Percentiles rank a stretch among this genome's conserved stretches.
Conservation (phyloP, 2,113 vertebrate species). For the Aspidoscelis tigris region DNA sequence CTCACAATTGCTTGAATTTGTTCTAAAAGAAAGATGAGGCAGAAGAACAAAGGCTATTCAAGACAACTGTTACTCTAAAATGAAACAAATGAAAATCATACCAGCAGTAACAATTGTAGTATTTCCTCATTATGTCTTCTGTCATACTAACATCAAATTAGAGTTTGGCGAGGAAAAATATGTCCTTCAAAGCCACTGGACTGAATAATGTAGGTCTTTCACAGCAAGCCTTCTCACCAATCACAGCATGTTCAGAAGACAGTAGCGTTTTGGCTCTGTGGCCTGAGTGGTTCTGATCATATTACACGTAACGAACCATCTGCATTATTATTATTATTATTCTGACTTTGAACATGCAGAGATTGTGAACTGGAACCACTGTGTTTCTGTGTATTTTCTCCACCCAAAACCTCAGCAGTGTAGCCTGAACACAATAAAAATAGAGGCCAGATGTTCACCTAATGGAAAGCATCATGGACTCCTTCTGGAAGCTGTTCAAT, state of each 20-base stretch:
- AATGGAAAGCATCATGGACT: background rate
- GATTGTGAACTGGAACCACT: conserved; percentile 10
- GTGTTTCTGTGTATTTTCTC: background rate
- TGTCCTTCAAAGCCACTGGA: conserved; percentile 9
- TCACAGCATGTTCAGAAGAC: conserved; percentile 15
- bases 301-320: background rate
- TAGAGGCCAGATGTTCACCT: conserved; percentile 13
- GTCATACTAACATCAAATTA: background rate
- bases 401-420: background rate
- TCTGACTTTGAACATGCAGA: background rate
- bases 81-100: background rate
- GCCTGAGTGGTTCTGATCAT: conserved; percentile 7
- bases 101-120: background rate
- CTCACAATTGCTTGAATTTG: too few relatives aligned
- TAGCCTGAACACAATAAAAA: conserved; percentile 3
- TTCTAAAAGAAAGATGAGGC: too few relatives aligned
- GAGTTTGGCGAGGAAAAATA: conserved; percentile 12
- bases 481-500: background rate
- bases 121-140: background rate
- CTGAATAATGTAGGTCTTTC: conserved; percentile 6
- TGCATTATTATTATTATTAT: conserved; percentile 2
- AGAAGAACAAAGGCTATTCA: too few relatives aligned
- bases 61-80: background rate
- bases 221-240: conserved; percentile 13
- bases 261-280: background rate